phyloP scores from a whole-genome alignment of 2,113 vertebrate genomes.

The Struthio camelus region DNA sequence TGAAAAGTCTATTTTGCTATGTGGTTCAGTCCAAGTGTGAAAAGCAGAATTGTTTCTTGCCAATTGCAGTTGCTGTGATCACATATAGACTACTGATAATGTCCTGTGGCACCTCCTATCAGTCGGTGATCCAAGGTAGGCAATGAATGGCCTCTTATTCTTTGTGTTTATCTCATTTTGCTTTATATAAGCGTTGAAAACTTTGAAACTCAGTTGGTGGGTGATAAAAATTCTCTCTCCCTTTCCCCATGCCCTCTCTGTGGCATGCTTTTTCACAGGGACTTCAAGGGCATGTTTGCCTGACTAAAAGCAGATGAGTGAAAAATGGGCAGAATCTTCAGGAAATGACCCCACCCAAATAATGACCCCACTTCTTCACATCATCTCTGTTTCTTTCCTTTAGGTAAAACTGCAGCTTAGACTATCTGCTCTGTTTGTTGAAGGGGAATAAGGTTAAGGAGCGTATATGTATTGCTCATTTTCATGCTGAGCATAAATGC shows the following conservation, averaged over 20 bases:
- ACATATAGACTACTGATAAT: background rate
- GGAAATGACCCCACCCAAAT: background rate
- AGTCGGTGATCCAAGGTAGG: background rate
- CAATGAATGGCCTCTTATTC: background rate
- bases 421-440: background rate
- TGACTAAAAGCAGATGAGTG: background rate
- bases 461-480: background rate
- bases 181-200: background rate
- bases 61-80: background rate
- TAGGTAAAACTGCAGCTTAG: background rate
- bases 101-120: background rate
- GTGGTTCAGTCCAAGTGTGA: background rate
- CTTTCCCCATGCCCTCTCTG: background rate
- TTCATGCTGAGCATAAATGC: conserved; percentile 7
- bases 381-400: background rate
- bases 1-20: background rate
- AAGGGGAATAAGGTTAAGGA: background rate
- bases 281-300: background rate
- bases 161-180: background rate
- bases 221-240: background rate
- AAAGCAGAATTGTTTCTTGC: background rate
- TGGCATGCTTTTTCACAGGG: background rate
- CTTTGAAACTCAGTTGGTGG: background rate
- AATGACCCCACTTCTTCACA: background rate
- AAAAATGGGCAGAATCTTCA: background rate